Conservation (phyloP, 2,797 vertebrate genomes). For the Oreochromis mossambicus region DNA sequence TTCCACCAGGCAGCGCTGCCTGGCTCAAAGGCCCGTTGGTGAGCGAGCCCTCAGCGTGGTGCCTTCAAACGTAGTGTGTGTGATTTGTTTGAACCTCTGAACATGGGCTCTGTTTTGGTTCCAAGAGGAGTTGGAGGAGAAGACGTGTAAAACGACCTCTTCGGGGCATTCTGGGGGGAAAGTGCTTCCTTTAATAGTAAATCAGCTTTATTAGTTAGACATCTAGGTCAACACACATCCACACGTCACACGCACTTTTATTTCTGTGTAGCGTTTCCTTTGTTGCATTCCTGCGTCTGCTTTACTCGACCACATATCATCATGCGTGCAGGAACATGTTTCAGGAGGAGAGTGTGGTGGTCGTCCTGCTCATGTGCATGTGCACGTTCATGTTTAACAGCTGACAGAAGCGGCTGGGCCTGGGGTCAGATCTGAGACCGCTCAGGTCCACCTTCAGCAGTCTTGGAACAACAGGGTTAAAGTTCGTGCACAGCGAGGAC, state of each 20-base stretch:
- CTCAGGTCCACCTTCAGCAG: not conserved
- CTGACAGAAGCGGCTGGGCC: not conserved
- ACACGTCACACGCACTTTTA: not conserved
- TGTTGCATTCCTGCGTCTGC: not conserved
- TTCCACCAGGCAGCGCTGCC: not conserved
- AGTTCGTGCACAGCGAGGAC: not conserved
- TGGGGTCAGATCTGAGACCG: fast-evolving
- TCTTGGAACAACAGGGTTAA: not conserved
- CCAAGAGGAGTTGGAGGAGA: not conserved
- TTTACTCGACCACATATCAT: not conserved
- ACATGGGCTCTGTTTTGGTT: not conserved
- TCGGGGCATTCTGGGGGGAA: not conserved
- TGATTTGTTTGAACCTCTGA: not conserved
- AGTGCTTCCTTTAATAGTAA: not conserved
- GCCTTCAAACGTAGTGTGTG: not conserved
- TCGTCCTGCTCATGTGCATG: not conserved
- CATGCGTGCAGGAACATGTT: not conserved
- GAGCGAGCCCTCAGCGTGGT: not conserved
- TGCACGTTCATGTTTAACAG: not conserved
- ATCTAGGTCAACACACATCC: conserved; percentile 13
- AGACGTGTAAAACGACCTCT: not conserved
- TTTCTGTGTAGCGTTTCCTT: not conserved
- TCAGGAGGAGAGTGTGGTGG: fast-evolving
- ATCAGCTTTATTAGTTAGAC: conserved; percentile 11
- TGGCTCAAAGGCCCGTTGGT: not conserved